phyloP scores from a whole-genome alignment of 2,797 vertebrate species.

The Simalia tracyae region DNA sequence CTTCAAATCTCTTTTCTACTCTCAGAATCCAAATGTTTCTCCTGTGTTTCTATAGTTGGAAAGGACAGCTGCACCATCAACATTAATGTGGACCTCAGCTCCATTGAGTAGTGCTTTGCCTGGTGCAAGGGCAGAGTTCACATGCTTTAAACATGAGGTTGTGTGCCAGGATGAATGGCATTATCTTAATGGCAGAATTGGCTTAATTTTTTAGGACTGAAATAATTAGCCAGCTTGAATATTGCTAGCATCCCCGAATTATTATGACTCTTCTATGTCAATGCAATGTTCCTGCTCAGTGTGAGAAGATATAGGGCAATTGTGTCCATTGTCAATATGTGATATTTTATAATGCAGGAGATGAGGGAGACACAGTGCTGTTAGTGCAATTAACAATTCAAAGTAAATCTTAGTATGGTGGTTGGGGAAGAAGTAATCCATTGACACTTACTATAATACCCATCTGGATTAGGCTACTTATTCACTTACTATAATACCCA shows the following conservation, averaged over 20 bases:
- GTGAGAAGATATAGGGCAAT: constrained; percentile 32
- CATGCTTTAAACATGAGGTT: neutral
- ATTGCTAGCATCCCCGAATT: constrained; percentile 1
- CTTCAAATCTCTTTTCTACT: neutral
- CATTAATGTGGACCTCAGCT: neutral
- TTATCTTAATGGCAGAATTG: constrained; percentile 11
- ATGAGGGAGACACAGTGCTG: neutral
- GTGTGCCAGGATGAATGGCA: neutral
- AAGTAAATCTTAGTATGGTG: neutral
- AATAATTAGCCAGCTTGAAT: neutral
- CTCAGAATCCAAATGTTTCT: neutral
- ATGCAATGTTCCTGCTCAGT: constrained; percentile 57
- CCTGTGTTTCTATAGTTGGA: neutral
- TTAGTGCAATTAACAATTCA: neutral
- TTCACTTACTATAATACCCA: neutral
- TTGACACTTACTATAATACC: neutral
- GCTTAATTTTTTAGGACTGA: neutral
- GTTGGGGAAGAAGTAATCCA: neutral
- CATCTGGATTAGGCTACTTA: neutral
- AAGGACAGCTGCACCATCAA: neutral
- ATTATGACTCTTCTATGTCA: constrained; percentile 48
- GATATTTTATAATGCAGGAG: neutral
- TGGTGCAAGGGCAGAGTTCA: constrained; percentile 1
- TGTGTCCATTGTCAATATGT: neutral
- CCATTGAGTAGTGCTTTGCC: neutral